A percentile compares a stretch with the other conserved stretches of the same genome.
These are phyloP conservation scores for Steinernema hermaphroditum DNA, from an alignment of 2,888 invertebrate genomes.

Conservation along the genomic window DNA sequence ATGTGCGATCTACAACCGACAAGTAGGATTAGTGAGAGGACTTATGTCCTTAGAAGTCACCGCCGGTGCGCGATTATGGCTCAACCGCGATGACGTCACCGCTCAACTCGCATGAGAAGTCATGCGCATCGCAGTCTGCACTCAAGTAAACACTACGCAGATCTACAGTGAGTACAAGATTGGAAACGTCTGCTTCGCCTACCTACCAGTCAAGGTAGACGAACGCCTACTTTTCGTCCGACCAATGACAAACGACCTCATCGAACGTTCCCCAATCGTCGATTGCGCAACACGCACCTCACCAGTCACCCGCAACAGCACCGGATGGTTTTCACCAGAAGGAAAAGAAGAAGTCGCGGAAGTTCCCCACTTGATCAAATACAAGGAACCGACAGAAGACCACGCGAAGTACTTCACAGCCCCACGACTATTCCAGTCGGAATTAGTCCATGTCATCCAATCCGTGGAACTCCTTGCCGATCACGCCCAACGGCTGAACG, in stretches of 20 bases:
- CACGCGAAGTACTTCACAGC: neutral
- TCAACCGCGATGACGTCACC: neutral
- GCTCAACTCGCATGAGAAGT: neutral
- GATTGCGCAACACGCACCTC: neutral
- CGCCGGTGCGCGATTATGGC: neutral
- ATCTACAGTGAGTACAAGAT: neutral
- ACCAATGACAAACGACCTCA: neutral
- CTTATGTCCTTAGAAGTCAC: neutral
- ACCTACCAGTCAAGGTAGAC: neutral
- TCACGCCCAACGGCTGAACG: neutral
- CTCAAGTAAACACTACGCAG: neutral
- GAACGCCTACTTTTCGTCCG: neutral
- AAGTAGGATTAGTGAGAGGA: neutral
- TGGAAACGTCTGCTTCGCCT: neutral
- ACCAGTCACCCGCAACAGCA: neutral
- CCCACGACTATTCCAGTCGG: neutral
- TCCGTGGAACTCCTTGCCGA: neutral
- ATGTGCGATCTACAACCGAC: neutral
- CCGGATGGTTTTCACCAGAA: neutral
- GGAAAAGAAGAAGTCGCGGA: neutral
- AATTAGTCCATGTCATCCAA: neutral
- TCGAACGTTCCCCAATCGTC: neutral
- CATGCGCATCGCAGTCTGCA: neutral
- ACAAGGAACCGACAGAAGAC: too few relatives aligned
- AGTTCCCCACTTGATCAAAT: neutral